Base-by-base conservation (phyloP, 2,888 invertebrate species). In the Uropetala carovei region DNA sequence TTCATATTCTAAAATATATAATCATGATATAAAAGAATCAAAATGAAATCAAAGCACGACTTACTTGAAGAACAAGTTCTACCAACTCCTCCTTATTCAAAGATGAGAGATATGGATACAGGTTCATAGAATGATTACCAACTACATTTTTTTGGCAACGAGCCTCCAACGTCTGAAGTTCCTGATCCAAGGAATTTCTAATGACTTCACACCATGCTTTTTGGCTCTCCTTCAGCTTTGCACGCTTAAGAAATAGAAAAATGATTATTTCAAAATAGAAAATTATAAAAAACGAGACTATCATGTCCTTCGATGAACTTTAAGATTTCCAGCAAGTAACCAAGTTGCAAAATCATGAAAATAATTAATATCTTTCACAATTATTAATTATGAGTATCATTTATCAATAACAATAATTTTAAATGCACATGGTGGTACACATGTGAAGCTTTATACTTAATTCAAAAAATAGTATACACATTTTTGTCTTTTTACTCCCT, bases 61-160 rank as follows among this genome's bases (percentile, higher is more conserved):
- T 93, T 96, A 94, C 95, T 94, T 94, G 94, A 92, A 95, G 93
- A 68, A 96, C 94, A 18, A 96, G 94, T 91, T 95, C 95, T 5
- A 95, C 95, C 93, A 95, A 95, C 43, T 95, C 94, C n/a, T 95
- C 94, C 3, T 94, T 93, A 64, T 94, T 95, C 92, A 98, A 94
- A 0, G 97, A 96, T 93, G 96, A 96, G 11, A 98, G 95, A 94
- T 97, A 98, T 0, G 98, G 98, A 94, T 96, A 96, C n/a, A 97
- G 95, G 27, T 96, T 96, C 94, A 97, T 96, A 91, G 96, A 96
- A 27, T 95, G 89, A 56, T 64, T 18, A 13, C 89, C 92, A 16
- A 64, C 95, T 92, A 96, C 96, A 0, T 96, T 95, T 3, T 95
- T 95, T 43, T 96, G 96, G 83, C 95, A 95, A 92, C 96, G 95